phyloP scores from a whole-genome alignment of 2,888 invertebrate genomes.

The Maniola hyperantus region DNA sequence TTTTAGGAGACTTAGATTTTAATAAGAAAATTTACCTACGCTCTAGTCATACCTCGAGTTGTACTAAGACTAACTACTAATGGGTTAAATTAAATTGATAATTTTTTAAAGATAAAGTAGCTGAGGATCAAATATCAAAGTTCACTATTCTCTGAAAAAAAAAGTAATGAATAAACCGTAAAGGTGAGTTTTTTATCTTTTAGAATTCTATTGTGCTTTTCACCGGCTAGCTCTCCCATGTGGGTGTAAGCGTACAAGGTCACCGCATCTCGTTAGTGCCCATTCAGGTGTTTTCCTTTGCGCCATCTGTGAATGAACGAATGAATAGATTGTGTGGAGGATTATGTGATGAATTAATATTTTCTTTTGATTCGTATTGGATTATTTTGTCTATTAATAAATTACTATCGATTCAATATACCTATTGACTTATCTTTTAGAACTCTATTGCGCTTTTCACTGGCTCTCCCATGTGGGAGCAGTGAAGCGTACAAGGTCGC shows the following conservation, averaged over 20 bases:
- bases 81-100: no score
- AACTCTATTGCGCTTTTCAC: conserved; percentile 21
- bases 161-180: background rate
- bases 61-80: no score
- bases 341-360: background rate
- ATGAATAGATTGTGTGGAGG: conserved; percentile 9
- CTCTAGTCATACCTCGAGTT: no score
- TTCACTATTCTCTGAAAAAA: conserved; percentile 3
- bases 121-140: conserved; percentile 11
- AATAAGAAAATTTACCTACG: no score
- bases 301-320: background rate
- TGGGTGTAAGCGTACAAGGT: conserved; percentile 26
- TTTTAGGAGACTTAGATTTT: no score
- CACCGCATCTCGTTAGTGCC: conserved; percentile 28
- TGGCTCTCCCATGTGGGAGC: conserved; percentile 18
- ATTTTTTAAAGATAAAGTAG: background rate
- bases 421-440: background rate
- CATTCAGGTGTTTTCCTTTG: conserved; percentile 26
- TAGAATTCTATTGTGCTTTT: conserved; percentile 22
- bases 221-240: conserved; percentile 20
- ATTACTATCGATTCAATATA: no score
- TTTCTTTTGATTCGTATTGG: background rate
- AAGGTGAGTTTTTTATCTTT: conserved; percentile 13
- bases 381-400: background rate
- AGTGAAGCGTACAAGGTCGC: conserved; percentile 25